Evolutionary conservation across 2,888 invertebrate species (phyloP).

Genomic region (Ophion costatus): DNA sequence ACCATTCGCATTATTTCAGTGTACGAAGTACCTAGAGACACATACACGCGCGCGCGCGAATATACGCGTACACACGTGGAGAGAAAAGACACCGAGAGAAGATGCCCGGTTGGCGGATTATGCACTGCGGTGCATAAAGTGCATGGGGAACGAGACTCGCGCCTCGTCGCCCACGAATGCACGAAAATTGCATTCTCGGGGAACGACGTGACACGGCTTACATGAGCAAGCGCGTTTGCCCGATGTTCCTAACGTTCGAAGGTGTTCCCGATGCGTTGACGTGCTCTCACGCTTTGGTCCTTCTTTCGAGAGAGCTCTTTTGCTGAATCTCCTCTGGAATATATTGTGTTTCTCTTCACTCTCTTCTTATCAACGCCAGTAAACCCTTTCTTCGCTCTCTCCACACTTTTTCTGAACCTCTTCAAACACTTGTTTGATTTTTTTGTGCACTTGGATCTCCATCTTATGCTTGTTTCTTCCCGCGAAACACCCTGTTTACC

Average conservation of each 20-base stretch:
- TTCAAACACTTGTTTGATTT: background rate
- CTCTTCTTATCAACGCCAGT: constrained; percentile 28
- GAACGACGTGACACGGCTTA: constrained; percentile 67
- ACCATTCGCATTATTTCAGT: constrained; percentile 44
- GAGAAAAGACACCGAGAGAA: constrained; percentile 46
- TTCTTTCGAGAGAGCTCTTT: constrained; percentile 38
- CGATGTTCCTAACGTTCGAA: constrained; percentile 58
- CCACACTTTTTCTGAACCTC: constrained; percentile 6
- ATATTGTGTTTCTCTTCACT: constrained; percentile 49
- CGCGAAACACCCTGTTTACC: constrained; percentile 28
- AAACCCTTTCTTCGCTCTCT: constrained; percentile 27
- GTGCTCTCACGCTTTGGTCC: constrained; percentile 1
- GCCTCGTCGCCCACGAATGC: constrained; percentile 76
- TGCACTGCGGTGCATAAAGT: constrained; percentile 77
- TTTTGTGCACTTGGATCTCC: background rate
- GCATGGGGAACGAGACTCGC: constrained; percentile 78
- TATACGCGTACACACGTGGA: background rate
- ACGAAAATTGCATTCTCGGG: constrained; percentile 75
- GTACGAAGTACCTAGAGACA: background rate
- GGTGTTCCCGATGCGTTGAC: constrained; percentile 50
- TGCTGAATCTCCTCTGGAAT: constrained; percentile 58
- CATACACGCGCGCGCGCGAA: background rate
- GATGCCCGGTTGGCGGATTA: constrained; percentile 74
- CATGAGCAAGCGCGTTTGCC: constrained; percentile 49
- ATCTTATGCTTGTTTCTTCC: constrained; percentile 36